Evolutionary conservation across 2,797 vertebrate genomes (phyloP).

Genomic region (Neostethus bicornis): DNA sequence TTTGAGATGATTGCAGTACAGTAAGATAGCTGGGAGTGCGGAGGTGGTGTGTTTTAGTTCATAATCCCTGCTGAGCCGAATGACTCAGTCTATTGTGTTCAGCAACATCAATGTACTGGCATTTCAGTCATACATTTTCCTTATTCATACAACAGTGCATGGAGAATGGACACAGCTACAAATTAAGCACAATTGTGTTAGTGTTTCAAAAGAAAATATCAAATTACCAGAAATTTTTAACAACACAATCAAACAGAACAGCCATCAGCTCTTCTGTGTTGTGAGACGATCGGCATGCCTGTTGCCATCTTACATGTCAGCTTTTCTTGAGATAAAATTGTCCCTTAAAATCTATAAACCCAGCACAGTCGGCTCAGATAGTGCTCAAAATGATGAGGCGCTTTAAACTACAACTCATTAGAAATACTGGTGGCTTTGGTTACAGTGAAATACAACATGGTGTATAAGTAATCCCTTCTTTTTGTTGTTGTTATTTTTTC

Average conservation of each 20-base stretch:
- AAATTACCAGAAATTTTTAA: conserved; percentile 22
- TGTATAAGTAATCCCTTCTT: conserved; percentile 7
- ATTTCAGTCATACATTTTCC: conserved; percentile 23
- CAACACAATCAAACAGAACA: conserved; percentile 15
- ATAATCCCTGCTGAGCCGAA: conserved; percentile 18
- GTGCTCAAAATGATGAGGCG: conserved; percentile 9
- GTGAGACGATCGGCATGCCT: conserved; percentile 6
- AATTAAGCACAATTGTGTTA: conserved; percentile 8
- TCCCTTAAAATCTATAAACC: neutral
- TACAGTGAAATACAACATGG: neutral
- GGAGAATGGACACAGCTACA: conserved; percentile 58
- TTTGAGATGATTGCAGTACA: conserved; percentile 52
- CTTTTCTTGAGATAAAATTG: conserved; percentile 3
- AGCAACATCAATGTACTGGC: conserved; percentile 18
- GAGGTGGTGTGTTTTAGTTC: conserved; percentile 23
- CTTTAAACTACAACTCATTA: conserved; percentile 4
- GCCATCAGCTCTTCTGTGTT: conserved; percentile 14
- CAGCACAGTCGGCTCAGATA: neutral
- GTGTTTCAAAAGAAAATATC: conserved; percentile 45
- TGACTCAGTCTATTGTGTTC: conserved; percentile 46
- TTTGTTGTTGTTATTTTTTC: neutral
- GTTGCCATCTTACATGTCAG: conserved; percentile 7
- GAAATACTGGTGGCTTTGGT: conserved; percentile 2
- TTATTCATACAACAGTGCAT: conserved; percentile 17
- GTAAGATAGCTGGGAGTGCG: conserved; percentile 34